Conservation (phyloP, 2,888 invertebrate genomes). For the Ophioninae sp. region DNA sequence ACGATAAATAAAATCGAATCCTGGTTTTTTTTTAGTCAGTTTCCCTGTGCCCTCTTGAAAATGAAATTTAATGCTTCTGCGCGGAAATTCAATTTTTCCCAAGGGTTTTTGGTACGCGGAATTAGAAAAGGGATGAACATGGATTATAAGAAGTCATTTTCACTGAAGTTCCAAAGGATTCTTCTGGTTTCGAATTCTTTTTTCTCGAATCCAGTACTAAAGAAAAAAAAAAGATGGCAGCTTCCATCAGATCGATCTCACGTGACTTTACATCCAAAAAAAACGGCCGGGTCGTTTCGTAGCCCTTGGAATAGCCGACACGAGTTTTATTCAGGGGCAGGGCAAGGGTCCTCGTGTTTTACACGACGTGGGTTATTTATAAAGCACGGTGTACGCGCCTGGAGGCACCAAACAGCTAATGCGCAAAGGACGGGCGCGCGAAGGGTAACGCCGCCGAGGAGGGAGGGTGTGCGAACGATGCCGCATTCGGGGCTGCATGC, state of each 20-base stretch:
- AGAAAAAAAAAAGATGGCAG: not conserved
- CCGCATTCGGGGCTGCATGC: constrained; percentile 52
- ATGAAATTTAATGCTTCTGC: too few species aligned
- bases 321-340: constrained; percentile 23
- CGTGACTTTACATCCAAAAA: not conserved
- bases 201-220: not conserved
- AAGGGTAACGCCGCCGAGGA: constrained; percentile 28
- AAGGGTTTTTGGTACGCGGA: not conserved
- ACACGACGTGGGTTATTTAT: constrained; percentile 50
- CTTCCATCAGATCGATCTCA: not conserved
- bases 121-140: not conserved
- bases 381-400: constrained; percentile 20
- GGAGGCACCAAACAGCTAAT: constrained; percentile 52
- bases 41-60: not conserved
- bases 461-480: constrained; percentile 49
- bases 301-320: constrained; percentile 14
- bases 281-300: not conserved
- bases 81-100: not conserved
- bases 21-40: not conserved
- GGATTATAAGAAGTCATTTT: not conserved
- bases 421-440: constrained; percentile 59
- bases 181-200: not conserved
- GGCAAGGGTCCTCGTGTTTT: constrained; percentile 53
- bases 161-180: not conserved
- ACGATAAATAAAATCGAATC: not conserved